Evolutionary conservation across 1,140 invertebrate genomes (phyloP), one percentile per base, ranked within the genome.

Genomic region (Myzus persicae): DNA sequence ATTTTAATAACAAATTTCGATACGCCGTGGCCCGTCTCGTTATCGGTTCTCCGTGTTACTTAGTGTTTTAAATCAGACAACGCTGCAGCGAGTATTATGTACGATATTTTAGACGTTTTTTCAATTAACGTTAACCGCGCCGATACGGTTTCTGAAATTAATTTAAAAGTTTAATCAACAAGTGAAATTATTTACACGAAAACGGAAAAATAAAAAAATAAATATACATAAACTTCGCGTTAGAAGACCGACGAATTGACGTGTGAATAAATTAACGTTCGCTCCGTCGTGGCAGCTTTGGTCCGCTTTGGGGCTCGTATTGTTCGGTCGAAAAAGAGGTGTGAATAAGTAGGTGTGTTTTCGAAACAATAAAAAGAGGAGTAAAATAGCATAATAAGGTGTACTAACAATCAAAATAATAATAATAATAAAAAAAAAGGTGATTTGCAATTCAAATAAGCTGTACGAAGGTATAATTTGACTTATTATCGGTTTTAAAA

Each of bases 111-210:
- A 38, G 24, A 42, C 82, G 82, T 5, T 38, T 84, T 84, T 84
- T 42, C 82, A 40, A 84, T 84, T 84, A 84, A 40, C 24, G 22
- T 11, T 18, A 76, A 76, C 59, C 59, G 7, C 82, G 14, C 24
- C 8, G 40, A 40, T 9, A 84, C 38, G 36, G 20, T 84, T 84
- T 40, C 3, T 26, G 38, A 84, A 84, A 84, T 84, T 84, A 84
- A 84, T 84, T 84, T 42, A 84, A 84, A 84, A 84, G 22, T 84
- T 84, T 42, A 84, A 84, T 40, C 82, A 40, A 84, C 38, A 40
- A 40, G 40, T 40, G 40, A 40, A 42, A 84, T 40, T 36, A 26
- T 84, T 22, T 67, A 76, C 18, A n/a, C 4, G 11, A n/a, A 59
- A 59, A 31, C 8, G 11, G 14, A 67, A 31, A 31, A 9, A n/a